phyloP scores from a whole-genome alignment of 2,888 invertebrate genomes.

The Tetragonisca angustula region DNA sequence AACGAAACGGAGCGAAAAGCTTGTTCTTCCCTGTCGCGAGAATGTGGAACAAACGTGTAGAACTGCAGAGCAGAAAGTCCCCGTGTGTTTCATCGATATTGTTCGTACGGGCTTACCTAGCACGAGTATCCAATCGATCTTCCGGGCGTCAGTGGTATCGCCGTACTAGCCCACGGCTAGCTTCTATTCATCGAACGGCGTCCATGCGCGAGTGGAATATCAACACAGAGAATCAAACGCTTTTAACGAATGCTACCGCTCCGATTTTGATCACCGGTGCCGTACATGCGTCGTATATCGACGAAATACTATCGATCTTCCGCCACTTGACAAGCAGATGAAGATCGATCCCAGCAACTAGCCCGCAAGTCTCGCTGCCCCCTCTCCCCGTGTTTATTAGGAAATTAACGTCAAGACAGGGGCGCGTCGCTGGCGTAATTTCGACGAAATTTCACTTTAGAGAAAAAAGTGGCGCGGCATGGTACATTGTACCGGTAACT shows the following conservation, averaged over 20 bases:
- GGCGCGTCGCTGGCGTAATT: background rate
- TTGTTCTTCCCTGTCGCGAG: too few relatives aligned
- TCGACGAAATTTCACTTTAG: background rate
- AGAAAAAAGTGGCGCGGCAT: too few relatives aligned
- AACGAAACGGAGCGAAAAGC: conserved; percentile 69
- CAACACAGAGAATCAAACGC: conserved; percentile 77
- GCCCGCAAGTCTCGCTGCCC: background rate
- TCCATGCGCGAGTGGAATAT: conserved; percentile 76
- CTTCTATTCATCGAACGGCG: conserved; percentile 69
- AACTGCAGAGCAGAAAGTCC: conserved; percentile 28
- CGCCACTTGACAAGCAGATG: conserved; percentile 33
- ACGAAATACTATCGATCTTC: conserved; percentile 56
- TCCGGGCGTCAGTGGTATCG: conserved; percentile 62
- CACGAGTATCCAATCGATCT: conserved; percentile 76
- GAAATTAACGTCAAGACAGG: conserved; percentile 12
- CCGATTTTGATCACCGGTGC: conserved; percentile 62
- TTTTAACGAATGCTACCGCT: conserved; percentile 71
- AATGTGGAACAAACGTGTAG: conserved; percentile 64
- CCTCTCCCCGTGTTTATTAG: conserved; percentile 8
- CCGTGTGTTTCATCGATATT: conserved; percentile 65
- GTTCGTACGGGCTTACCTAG: conserved; percentile 63
- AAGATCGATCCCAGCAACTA: conserved; percentile 50
- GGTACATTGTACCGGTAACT: background rate
- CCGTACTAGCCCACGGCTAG: conserved; percentile 52
- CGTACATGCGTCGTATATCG: conserved; percentile 45